phyloP scores from a whole-genome alignment of 2,113 vertebrate genomes.

The Daphoenositta chrysoptera region DNA sequence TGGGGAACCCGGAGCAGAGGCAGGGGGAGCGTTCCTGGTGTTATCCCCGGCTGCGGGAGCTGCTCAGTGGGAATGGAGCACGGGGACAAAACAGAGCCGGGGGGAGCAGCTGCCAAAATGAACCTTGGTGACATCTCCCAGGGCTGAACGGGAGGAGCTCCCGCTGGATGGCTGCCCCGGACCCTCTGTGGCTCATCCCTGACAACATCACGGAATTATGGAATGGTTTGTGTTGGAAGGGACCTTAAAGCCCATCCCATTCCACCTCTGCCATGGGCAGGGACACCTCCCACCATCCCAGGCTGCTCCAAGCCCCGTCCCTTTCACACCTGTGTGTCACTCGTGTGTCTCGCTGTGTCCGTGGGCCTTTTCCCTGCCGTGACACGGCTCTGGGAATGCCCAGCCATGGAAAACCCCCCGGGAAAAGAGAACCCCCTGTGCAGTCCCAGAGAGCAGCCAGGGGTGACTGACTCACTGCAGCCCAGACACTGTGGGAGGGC shows the following conservation, averaged over 20 bases:
- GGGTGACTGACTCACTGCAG: not conserved
- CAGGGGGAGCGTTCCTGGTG: not conserved
- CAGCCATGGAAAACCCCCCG: not conserved
- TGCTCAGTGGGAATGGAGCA: rapidly evolving
- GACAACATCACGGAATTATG: not conserved
- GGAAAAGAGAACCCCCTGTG: not conserved
- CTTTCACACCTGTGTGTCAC: not conserved
- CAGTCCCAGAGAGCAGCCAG: not conserved
- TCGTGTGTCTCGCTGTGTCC: rapidly evolving
- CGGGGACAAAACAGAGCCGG: not conserved
- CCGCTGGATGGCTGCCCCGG: not conserved
- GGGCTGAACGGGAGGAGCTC: not conserved
- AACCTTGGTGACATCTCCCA: not conserved
- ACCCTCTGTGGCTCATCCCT: not conserved
- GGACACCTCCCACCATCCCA: not conserved
- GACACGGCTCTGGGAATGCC: not conserved
- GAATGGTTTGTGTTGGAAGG: not conserved
- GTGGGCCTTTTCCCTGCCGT: not conserved
- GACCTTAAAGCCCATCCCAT: not conserved
- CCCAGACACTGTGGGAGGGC: not conserved
- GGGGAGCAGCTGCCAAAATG: not conserved
- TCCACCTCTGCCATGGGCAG: not conserved
- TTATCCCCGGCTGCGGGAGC: not conserved
- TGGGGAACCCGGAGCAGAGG: not conserved
- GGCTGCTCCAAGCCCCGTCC: not conserved